A percentile compares a stretch with the other conserved stretches of the same genome.
Evolutionary conservation across 2,888 invertebrate genomes (phyloP).

Genomic region (Clostera curtula): DNA sequence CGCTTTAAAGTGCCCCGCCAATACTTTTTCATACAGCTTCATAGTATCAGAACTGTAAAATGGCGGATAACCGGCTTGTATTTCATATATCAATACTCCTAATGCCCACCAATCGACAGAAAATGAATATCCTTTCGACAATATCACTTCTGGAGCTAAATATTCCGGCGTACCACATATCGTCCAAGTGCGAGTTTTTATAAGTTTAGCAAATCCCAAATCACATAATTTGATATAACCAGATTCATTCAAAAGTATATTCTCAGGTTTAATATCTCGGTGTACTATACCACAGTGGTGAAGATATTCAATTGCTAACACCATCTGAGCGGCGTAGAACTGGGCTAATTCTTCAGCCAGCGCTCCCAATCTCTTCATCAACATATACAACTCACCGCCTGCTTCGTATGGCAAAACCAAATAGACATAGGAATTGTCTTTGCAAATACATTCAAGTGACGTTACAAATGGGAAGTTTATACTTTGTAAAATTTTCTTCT

Average conservation of each 20-base stretch:
- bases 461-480: conserved; percentile 90
- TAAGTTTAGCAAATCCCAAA: conserved; percentile 92
- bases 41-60: conserved; percentile 92
- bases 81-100: conserved; percentile 90
- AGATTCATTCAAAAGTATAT: conserved; percentile 81
- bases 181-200: conserved; percentile 87
- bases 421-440: conserved; percentile 88
- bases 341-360: conserved; percentile 83
- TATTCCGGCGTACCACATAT: conserved; percentile 98
- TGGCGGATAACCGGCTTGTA: conserved; percentile 92
- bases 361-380: conserved; percentile 73
- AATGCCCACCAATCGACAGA: conserved; percentile 98
- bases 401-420: conserved; percentile 86
- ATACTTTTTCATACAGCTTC: conserved; percentile 94
- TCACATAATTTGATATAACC: conserved; percentile 91
- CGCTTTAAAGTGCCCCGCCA: conserved; percentile 88
- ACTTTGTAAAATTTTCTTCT: conserved; percentile 89
- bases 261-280: conserved; percentile 93
- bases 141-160: conserved; percentile 92
- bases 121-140: conserved; percentile 91
- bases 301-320: conserved; percentile 91
- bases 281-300: conserved; percentile 90
- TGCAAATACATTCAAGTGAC: conserved; percentile 84
- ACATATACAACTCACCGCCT: conserved; percentile 89
- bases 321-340: conserved; percentile 93